Conservation (phyloP, 2,888 invertebrate genomes). For the Eurytoma adleriae region DNA sequence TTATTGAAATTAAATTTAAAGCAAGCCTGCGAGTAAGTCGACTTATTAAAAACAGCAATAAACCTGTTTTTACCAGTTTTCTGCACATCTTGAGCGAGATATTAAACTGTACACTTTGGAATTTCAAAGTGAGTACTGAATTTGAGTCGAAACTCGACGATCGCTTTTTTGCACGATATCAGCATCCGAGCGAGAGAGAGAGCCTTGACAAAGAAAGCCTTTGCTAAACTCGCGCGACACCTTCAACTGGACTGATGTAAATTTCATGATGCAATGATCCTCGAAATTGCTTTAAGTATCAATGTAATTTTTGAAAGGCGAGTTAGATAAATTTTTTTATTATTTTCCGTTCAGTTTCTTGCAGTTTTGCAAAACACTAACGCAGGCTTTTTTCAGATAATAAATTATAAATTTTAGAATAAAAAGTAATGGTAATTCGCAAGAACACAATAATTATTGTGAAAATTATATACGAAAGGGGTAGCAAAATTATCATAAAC, state of each 20-base stretch:
- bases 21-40: not conserved
- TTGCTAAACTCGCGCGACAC: not conserved
- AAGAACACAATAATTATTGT: no score
- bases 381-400: no score
- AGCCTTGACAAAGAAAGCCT: constrained; percentile 37
- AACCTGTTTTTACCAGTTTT: not conserved
- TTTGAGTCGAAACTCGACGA: not conserved
- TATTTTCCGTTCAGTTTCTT: no score
- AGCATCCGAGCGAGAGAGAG: not conserved
- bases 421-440: no score
- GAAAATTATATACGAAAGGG: no score
- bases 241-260: constrained; percentile 2
- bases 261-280: constrained; percentile 24
- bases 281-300: constrained; percentile 14
- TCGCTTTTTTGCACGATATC: not conserved
- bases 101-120: not conserved
- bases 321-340: not conserved
- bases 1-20: not conserved
- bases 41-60: not conserved
- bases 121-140: not conserved
- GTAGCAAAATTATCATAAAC: no score
- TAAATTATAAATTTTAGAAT: no score
- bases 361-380: no score
- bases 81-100: no score
- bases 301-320: not conserved